A percentile compares a stretch with the other conserved stretches of the same genome.
phyloP scores from a whole-genome alignment of 2,888 invertebrate genomes.

The Drosophila algonquin region DNA sequence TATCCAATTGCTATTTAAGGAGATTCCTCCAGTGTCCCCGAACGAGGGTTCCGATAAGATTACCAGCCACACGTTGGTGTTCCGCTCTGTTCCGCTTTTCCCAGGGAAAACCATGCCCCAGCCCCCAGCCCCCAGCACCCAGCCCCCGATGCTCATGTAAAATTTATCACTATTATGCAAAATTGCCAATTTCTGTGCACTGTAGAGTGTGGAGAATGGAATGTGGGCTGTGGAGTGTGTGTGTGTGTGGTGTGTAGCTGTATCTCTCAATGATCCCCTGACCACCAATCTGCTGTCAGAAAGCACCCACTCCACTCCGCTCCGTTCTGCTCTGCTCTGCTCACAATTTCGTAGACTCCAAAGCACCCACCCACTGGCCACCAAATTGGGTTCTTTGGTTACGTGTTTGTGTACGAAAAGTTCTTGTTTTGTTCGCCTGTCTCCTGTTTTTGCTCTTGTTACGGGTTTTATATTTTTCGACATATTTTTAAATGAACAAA shows the following conservation, averaged over 20 bases:
- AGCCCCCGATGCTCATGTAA: constrained; percentile 15
- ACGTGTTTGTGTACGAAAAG: constrained; percentile 40
- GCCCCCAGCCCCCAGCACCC: no score
- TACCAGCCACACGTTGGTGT: constrained; percentile 21
- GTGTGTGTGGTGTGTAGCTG: constrained; percentile 2
- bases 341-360: neutral
- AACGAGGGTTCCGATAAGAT: constrained; percentile 24
- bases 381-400: constrained; percentile 67
- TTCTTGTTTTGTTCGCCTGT: constrained; percentile 30
- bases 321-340: neutral
- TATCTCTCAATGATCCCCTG: constrained; percentile 15
- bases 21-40: constrained; percentile 12
- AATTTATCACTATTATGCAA: constrained; percentile 62
- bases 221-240: neutral
- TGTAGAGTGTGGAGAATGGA: neutral
- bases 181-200: constrained; percentile 45
- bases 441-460: constrained; percentile 30
- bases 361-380: constrained; percentile 41
- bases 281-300: constrained; percentile 9
- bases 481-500: constrained; percentile 25
- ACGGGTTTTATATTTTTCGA: constrained; percentile 38
- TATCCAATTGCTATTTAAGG: constrained; percentile 45
- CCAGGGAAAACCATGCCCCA: neutral
- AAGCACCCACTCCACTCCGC: no score
- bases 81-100: neutral